Conservation (phyloP, 2,888 invertebrate species). For the Drosophila niveifrons region DNA sequence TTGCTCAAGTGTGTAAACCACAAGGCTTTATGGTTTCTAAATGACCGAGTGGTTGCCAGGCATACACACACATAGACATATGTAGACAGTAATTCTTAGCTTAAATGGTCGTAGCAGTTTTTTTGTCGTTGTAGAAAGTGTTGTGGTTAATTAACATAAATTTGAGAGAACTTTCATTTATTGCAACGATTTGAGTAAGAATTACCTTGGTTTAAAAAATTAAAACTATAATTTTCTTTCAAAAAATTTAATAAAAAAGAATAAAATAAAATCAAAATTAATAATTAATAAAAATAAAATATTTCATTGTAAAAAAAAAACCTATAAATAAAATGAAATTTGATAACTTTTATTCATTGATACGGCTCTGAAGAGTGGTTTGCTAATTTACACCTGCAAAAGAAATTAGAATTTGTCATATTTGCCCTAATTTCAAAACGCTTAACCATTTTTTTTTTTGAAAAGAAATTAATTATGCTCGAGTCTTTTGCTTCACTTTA, state of each 20-base stretch:
- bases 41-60: conserved; percentile 13
- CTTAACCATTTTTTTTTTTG: too few species aligned
- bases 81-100: neutral
- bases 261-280: too few species aligned
- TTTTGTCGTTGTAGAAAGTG: neutral
- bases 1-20: conserved; percentile 43
- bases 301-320: too few species aligned
- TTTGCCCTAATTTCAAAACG: too few species aligned
- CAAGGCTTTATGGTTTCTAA: conserved; percentile 27
- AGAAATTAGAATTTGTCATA: neutral
- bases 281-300: too few species aligned
- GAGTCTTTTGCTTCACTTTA: neutral
- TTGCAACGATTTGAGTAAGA: too few species aligned
- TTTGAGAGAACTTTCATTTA: neutral
- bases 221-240: too few species aligned
- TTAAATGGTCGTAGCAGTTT: neutral
- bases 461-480: too few species aligned
- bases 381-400: neutral
- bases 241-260: too few species aligned
- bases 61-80: neutral
- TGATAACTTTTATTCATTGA: neutral
- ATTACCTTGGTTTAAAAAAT: too few species aligned
- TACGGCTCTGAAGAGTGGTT: neutral
- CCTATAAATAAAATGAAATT: too few species aligned
- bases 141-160: conserved; percentile 1